A percentile compares a stretch with the other conserved stretches of the same genome.
Conservation (phyloP, 2,888 invertebrate species). For the Andrena trimmerana region DNA sequence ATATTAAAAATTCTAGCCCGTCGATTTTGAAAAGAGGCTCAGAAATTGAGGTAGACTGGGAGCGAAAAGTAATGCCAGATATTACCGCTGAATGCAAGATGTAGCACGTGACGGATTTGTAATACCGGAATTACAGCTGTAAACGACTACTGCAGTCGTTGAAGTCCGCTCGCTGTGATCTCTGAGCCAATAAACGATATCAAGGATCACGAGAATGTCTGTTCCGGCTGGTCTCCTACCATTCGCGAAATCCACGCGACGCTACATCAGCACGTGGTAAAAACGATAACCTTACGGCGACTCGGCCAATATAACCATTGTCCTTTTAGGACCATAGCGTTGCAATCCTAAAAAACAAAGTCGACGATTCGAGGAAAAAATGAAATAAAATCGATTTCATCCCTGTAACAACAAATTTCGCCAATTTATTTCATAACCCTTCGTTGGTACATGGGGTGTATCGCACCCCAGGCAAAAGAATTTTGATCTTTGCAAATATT, state of each 20-base stretch:
- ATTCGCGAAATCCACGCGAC: constrained; percentile 10
- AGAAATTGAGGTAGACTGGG: background rate
- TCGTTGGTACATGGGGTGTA: too few species aligned
- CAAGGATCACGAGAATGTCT: constrained; percentile 16
- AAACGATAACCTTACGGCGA: constrained; percentile 18
- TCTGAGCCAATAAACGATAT: constrained; percentile 8
- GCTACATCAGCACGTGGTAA: constrained; percentile 25
- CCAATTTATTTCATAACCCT: too few species aligned
- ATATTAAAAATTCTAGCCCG: too few species aligned
- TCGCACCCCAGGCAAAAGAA: too few species aligned
- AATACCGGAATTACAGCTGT: background rate
- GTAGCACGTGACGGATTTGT: background rate
- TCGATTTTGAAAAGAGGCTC: too few species aligned
- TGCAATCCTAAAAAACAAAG: background rate
- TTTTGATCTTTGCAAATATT: too few species aligned
- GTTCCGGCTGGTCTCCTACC: background rate
- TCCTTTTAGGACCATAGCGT: background rate
- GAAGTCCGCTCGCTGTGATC: background rate
- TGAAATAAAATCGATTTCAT: background rate
- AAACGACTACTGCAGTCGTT: background rate
- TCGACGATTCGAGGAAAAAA: background rate
- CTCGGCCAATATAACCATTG: constrained; percentile 5
- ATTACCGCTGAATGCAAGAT: background rate
- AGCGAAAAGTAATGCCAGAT: background rate
- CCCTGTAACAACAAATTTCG: background rate